phyloP scores from a whole-genome alignment of 1,140 invertebrate species.

The Nephila pilipes region DNA sequence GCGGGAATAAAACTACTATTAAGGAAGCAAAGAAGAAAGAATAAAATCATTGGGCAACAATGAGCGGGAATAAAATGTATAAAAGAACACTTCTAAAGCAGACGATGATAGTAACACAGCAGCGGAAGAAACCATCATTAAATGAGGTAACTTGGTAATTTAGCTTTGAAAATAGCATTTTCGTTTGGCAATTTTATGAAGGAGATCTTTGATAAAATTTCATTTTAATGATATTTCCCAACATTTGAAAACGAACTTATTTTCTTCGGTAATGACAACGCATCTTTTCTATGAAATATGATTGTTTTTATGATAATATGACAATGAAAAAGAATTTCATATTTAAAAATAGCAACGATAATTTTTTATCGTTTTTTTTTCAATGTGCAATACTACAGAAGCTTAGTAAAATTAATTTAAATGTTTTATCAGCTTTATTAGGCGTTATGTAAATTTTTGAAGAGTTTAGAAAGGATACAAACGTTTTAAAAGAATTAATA shows the following conservation, averaged over 20 bases:
- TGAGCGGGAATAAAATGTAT: not conserved
- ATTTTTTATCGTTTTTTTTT: too few relatives aligned
- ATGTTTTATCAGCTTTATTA: too few relatives aligned
- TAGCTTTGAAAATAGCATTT: not conserved
- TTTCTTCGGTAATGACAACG: not conserved
- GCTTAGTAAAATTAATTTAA: too few relatives aligned
- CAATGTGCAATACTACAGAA: too few relatives aligned
- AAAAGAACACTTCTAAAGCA: not conserved
- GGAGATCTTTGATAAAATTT: not conserved
- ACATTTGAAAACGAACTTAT: not conserved
- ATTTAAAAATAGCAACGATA: too few relatives aligned
- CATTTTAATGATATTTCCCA: not conserved
- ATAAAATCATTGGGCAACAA: not conserved
- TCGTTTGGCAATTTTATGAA: not conserved
- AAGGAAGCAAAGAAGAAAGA: not conserved
- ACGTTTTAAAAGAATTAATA: too few relatives aligned
- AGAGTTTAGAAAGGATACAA: too few relatives aligned
- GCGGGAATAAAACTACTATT: not conserved
- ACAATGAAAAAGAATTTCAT: too few relatives aligned
- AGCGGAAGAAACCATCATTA: not conserved
- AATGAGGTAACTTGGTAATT: not conserved
- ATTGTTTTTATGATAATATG: too few relatives aligned
- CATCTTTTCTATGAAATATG: too few relatives aligned
- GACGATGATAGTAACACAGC: not conserved
- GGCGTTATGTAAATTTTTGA: too few relatives aligned